These are phyloP conservation scores for Hirtodrosophila duncani DNA, from an alignment of 2,888 invertebrate genomes.

Conservation along the genomic window DNA sequence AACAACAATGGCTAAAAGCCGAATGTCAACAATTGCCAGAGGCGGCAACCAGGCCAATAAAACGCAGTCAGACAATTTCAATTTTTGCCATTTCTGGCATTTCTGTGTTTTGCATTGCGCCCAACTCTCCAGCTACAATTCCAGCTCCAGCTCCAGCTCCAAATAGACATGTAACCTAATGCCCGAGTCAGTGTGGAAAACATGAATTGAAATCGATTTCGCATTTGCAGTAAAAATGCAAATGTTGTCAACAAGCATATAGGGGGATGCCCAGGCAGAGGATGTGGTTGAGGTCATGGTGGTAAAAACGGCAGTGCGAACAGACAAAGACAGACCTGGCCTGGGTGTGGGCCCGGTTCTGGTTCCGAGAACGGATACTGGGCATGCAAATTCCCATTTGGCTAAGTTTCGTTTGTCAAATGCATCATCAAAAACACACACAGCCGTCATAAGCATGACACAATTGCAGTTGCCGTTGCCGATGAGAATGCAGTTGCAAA, in stretches of 20 bases:
- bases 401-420: slow-evolving; percentile 33
- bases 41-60: no score
- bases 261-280: background rate
- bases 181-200: slow-evolving; percentile 22
- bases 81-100: no score
- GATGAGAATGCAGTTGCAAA: no score
- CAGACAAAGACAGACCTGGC: background rate
- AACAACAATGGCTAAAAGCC: background rate
- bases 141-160: background rate
- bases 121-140: no score
- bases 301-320: slow-evolving; percentile 6
- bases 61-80: background rate
- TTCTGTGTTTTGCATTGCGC: no score
- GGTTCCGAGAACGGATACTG: slow-evolving; percentile 5
- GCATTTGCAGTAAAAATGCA: slow-evolving; percentile 55
- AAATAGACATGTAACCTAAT: slow-evolving; percentile 20
- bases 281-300: no score
- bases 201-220: slow-evolving; percentile 51
- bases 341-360: background rate
- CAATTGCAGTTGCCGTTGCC: slow-evolving; percentile 11
- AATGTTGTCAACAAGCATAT: slow-evolving; percentile 28
- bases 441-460: slow-evolving; percentile 9
- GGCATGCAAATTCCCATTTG: slow-evolving; percentile 33
- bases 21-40: no score
- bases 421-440: slow-evolving; percentile 31